Conservation (phyloP, 2,113 vertebrate species). For the Alosa alosa region DNA sequence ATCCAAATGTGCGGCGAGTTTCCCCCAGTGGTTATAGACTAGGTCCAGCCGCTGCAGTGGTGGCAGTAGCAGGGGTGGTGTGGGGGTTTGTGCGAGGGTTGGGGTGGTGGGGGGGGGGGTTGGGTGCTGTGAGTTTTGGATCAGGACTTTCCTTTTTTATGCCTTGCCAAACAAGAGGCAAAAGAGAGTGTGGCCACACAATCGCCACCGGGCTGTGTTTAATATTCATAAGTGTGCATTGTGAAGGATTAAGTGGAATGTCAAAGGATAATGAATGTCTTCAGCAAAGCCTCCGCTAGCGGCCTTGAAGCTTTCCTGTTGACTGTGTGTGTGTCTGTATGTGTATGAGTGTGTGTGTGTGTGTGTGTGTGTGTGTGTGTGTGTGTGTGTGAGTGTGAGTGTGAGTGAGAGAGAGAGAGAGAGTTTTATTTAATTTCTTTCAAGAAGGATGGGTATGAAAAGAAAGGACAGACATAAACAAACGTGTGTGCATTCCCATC, state of each 20-base stretch:
- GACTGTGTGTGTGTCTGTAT: not conserved
- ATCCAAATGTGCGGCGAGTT: conserved; percentile 31
- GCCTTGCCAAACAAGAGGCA: conserved; percentile 10
- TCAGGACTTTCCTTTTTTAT: not conserved
- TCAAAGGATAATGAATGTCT: conserved; percentile 46
- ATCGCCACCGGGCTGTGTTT: conserved; percentile 22
- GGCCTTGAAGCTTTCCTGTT: conserved; percentile 37
- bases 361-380: not conserved
- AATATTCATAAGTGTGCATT: conserved; percentile 42
- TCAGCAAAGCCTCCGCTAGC: conserved; percentile 25
- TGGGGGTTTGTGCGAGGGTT: not conserved
- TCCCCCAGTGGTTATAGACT: not conserved
- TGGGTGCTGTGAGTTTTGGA: not conserved
- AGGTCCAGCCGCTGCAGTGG: not conserved
- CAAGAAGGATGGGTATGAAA: not conserved
- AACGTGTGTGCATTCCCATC: conserved; percentile 43
- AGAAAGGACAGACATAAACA: conserved; percentile 47
- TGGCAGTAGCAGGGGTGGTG: not conserved
- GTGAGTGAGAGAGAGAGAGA: not conserved
- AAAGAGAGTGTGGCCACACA: not conserved
- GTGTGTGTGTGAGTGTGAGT: not conserved
- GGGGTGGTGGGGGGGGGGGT: not conserved
- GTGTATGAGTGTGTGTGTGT: not conserved
- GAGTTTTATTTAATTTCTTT: not conserved
- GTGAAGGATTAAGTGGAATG: conserved; percentile 40